Evolutionary conservation across 1,140 invertebrate species (phyloP).

Genomic region (Solenopsis fugax): DNA sequence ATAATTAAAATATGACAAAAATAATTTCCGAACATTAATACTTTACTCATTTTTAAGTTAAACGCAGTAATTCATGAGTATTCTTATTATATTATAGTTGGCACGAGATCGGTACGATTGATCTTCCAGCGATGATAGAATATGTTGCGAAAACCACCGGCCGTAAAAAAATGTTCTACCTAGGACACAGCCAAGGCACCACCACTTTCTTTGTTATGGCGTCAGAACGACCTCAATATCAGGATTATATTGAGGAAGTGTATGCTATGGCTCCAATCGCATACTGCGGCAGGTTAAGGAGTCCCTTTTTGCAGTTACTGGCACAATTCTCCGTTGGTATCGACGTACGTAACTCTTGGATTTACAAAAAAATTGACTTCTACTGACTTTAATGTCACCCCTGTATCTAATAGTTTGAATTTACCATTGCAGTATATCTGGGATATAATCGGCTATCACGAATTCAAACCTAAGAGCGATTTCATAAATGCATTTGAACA

Average conservation of each 20-base stretch:
- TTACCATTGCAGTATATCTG: too few species aligned
- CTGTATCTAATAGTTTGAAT: too few species aligned
- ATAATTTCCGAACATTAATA: background rate
- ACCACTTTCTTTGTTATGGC: slow-evolving; percentile 89
- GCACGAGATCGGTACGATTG: slow-evolving; percentile 92
- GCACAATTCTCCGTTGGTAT: slow-evolving; percentile 72
- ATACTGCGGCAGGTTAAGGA: slow-evolving; percentile 83
- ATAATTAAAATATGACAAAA: too few species aligned
- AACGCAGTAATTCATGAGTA: background rate
- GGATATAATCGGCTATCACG: too few species aligned
- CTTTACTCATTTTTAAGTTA: background rate
- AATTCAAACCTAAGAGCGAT: too few species aligned
- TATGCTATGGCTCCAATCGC: slow-evolving; percentile 89
- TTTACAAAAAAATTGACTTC: background rate
- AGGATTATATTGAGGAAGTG: slow-evolving; percentile 86
- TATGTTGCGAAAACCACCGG: slow-evolving; percentile 87
- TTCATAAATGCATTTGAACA: too few species aligned
- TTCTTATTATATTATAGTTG: slow-evolving; percentile 80
- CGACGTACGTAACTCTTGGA: slow-evolving; percentile 65
- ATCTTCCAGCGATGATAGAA: slow-evolving; percentile 92
- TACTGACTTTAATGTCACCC: too few species aligned
- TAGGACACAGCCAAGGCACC: slow-evolving; percentile 90
- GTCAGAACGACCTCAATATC: slow-evolving; percentile 89
- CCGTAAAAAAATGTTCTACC: slow-evolving; percentile 87
- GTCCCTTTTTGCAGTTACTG: slow-evolving; percentile 81